Conservation (phyloP, 1,140 invertebrate species). For the Drosophila nasuta region DNA sequence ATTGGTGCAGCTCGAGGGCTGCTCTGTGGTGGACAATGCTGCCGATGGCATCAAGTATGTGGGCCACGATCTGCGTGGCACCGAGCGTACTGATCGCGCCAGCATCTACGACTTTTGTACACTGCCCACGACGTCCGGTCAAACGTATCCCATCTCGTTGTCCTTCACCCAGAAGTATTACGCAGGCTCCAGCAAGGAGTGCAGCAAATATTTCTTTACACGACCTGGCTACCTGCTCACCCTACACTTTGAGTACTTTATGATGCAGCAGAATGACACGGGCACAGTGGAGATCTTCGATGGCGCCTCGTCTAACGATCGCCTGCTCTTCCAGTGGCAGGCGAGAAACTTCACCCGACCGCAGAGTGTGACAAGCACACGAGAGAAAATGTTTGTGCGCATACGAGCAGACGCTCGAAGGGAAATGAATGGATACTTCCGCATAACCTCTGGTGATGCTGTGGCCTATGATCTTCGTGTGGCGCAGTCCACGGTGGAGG, state of each 20-base stretch:
- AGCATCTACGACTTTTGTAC: slow-evolving; percentile 93
- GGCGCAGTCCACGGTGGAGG: slow-evolving; percentile 91
- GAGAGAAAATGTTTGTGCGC: slow-evolving; percentile 91
- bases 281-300: slow-evolving; percentile 92
- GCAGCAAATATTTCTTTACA: slow-evolving; percentile 92
- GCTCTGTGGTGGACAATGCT: slow-evolving; percentile 91
- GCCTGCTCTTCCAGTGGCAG: slow-evolving; percentile 88
- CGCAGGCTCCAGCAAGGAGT: slow-evolving; percentile 88
- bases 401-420: slow-evolving; percentile 89
- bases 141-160: slow-evolving; percentile 92
- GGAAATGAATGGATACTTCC: slow-evolving; percentile 90
- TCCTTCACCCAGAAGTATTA: slow-evolving; percentile 91
- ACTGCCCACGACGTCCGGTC: slow-evolving; percentile 91
- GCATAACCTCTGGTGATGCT: slow-evolving; percentile 90
- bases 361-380: slow-evolving; percentile 92
- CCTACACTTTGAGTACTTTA: slow-evolving; percentile 92
- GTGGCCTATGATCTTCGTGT: slow-evolving; percentile 96
- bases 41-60: slow-evolving; percentile 95
- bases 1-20: slow-evolving; percentile 89
- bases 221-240: slow-evolving; percentile 92
- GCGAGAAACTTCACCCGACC: slow-evolving; percentile 92
- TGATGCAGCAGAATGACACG: slow-evolving; percentile 90
- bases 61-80: slow-evolving; percentile 90
- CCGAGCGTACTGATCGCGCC: slow-evolving; percentile 89
- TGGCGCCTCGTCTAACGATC: slow-evolving; percentile 89